Percentiles rank a stretch among this genome's conserved stretches.
Evolutionary conservation across 2,797 vertebrate species (phyloP).

Genomic region (Graptemys geographica): DNA sequence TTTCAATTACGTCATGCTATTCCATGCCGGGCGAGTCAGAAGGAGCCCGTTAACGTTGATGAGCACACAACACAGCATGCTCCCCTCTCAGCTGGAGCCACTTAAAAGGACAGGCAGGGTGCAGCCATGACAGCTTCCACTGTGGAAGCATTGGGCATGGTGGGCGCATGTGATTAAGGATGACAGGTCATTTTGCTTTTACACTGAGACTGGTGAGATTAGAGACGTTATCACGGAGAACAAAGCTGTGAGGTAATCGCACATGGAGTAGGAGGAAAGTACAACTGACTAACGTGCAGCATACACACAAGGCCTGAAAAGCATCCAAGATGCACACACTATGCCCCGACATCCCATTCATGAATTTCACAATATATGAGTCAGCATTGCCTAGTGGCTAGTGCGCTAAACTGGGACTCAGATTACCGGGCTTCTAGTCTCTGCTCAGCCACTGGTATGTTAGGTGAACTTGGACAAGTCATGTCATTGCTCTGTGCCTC

Average conservation of each 20-base stretch:
- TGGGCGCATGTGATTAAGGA: rapidly evolving
- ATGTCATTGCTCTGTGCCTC: not conserved
- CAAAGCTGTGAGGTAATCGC: not conserved
- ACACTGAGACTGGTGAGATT: not conserved
- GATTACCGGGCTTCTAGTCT: not conserved
- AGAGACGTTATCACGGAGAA: not conserved
- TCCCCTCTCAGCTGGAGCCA: not conserved
- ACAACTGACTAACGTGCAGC: not conserved
- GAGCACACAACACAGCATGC: not conserved
- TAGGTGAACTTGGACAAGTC: not conserved
- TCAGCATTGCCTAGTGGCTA: not conserved
- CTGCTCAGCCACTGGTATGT: not conserved
- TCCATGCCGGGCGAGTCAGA: not conserved
- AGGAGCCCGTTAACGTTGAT: not conserved
- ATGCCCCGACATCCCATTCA: not conserved
- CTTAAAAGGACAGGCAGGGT: not conserved
- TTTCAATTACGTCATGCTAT: not conserved
- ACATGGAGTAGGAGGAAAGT: not conserved
- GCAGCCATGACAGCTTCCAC: not conserved
- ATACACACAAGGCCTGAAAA: not conserved
- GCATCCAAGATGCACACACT: not conserved
- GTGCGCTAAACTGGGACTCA: not conserved
- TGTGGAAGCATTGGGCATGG: rapidly evolving
- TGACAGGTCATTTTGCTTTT: not conserved
- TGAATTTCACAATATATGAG: not conserved